phyloP scores from a whole-genome alignment of 1,140 invertebrate species.

The Lysiphlebus fabarum region DNA sequence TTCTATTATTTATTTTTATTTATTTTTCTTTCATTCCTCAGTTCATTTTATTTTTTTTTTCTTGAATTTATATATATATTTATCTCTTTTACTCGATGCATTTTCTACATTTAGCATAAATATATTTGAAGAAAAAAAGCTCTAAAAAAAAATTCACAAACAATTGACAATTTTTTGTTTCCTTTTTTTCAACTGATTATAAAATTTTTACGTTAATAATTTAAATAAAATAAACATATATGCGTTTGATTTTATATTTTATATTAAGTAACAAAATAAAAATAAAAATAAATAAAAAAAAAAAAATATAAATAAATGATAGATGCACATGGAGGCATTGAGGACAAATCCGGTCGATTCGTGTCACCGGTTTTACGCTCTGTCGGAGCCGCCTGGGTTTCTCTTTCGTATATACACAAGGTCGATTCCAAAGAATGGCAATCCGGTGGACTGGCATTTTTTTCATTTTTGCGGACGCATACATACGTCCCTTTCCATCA shows the following conservation, averaged over 20 bases:
- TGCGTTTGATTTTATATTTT: too few relatives aligned
- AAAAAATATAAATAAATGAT: neutral
- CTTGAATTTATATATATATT: too few relatives aligned
- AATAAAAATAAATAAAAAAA: too few relatives aligned
- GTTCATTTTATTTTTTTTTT: neutral
- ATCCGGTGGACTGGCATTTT: constrained; percentile 34
- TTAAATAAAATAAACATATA: too few relatives aligned
- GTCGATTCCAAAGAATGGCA: constrained; percentile 37
- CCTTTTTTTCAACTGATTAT: too few relatives aligned
- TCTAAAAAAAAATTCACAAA: too few relatives aligned
- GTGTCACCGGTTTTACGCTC: constrained; percentile 43
- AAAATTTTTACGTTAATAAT: too few relatives aligned
- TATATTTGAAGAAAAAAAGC: too few relatives aligned
- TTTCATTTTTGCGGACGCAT: constrained; percentile 33
- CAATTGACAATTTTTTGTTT: too few relatives aligned
- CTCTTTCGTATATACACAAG: constrained; percentile 32
- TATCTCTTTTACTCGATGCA: too few relatives aligned
- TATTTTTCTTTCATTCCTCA: neutral
- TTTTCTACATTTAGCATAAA: too few relatives aligned
- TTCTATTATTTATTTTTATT: constrained; percentile 29
- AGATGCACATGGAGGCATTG: constrained; percentile 7
- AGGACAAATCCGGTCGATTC: constrained; percentile 38
- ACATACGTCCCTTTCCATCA: constrained; percentile 23
- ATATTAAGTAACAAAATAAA: too few relatives aligned
- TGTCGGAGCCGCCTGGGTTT: constrained; percentile 30